Evolutionary conservation across 2,888 invertebrate species (phyloP).

Genomic region (Cephus runcator): DNA sequence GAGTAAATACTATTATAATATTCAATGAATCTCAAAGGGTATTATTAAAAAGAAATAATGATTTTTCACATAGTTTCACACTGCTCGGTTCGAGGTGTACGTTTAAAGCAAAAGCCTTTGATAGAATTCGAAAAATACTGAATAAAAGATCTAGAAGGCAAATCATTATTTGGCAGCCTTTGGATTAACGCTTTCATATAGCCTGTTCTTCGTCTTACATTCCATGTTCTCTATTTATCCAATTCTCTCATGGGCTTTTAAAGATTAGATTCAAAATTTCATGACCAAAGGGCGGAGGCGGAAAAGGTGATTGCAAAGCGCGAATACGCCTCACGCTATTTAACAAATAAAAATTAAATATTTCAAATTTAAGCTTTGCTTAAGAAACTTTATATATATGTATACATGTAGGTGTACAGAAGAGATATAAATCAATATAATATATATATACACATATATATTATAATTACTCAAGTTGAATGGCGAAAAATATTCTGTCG

Average conservation of each 20-base stretch:
- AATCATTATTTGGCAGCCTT: background rate
- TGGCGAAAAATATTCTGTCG: background rate
- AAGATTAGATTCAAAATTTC: background rate
- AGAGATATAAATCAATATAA: slow-evolving; percentile 31
- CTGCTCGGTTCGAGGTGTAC: background rate
- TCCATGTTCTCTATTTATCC: background rate
- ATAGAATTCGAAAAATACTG: background rate
- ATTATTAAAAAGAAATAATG: background rate
- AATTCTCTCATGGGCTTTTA: background rate
- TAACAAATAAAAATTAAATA: slow-evolving; percentile 13
- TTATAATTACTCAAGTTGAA: slow-evolving; percentile 9
- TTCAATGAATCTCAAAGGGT: background rate
- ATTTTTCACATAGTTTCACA: background rate
- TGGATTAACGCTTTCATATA: background rate
- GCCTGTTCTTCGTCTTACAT: background rate
- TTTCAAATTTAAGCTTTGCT: slow-evolving; percentile 31
- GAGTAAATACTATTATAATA: background rate
- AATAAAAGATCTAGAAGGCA: background rate
- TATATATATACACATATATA: slow-evolving; percentile 18
- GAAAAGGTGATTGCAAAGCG: background rate
- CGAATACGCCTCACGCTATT: background rate
- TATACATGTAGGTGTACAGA: slow-evolving; percentile 48
- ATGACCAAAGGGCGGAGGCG: background rate
- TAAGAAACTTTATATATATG: slow-evolving; percentile 19
- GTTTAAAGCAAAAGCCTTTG: background rate